These are phyloP conservation scores for Cephus rjabovi DNA, from an alignment of 2,888 invertebrate genomes.

Conservation along the genomic window DNA sequence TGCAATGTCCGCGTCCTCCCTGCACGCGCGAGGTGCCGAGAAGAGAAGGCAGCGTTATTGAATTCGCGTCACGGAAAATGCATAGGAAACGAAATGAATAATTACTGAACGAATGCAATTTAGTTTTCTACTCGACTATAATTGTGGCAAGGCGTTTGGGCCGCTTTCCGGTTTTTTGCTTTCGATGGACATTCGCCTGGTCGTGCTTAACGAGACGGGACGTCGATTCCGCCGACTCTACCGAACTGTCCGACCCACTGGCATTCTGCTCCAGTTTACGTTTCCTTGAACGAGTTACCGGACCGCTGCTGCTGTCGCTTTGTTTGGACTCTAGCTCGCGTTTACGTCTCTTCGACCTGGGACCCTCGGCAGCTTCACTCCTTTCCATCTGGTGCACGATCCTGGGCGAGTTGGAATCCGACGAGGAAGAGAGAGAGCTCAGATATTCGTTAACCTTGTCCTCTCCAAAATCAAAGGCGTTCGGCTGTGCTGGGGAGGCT, in stretches of 20 bases:
- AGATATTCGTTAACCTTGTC: conserved; percentile 68
- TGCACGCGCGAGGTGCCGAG: conserved; percentile 4
- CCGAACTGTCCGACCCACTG: conserved; percentile 33
- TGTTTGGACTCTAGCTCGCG: conserved; percentile 24
- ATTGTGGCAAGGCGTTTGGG: conserved; percentile 49
- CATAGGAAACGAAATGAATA: conserved; percentile 37
- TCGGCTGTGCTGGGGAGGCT: conserved; percentile 54
- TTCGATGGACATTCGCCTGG: conserved; percentile 42
- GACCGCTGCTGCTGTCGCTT: conserved; percentile 36
- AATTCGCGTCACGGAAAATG: conserved; percentile 31
- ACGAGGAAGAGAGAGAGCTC: conserved; percentile 67
- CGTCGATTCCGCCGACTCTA: conserved; percentile 35
- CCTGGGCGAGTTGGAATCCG: conserved; percentile 55
- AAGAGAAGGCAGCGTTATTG: conserved; percentile 16
- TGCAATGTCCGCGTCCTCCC: conserved; percentile 35
- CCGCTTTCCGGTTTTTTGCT: conserved; percentile 54
- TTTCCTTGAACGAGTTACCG: conserved; percentile 59
- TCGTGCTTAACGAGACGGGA: conserved; percentile 36
- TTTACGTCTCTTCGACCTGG: conserved; percentile 41
- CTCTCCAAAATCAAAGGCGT: conserved; percentile 67
- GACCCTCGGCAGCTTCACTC: conserved; percentile 19
- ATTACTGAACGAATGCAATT: conserved; percentile 20
- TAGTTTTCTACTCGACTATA: conserved; percentile 44
- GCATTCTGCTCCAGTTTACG: conserved; percentile 50
- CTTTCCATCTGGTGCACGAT: conserved; percentile 16